Base-by-base conservation (phyloP, 2,888 invertebrate genomes). In the Sthenelais limicola region DNA sequence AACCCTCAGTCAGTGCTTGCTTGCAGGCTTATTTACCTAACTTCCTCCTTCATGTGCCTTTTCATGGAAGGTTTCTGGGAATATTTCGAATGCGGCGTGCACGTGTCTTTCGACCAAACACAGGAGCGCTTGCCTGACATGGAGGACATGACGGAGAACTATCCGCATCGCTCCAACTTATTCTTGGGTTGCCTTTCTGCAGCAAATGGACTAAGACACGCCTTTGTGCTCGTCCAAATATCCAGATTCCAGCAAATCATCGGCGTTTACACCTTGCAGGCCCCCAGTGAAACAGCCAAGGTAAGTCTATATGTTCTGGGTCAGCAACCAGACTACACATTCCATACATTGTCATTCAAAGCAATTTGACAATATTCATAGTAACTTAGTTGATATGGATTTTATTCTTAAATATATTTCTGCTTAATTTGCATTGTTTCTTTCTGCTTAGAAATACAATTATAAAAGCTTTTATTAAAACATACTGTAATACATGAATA, bases 201-300 rank as follows among this genome's bases (percentile, higher is more conserved):
- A 56, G 87, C 82, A 3, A 83, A 80, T 74, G 84, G 84, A 26
- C 76, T 88, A 32, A 87, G 86, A 72, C 81, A 88, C 80, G 88
- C 88, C 9, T 89, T 90, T 77, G 89, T 89, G 26, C 81, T 90
- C 54, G 89, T 90, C 21, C 89, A 90, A 77, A 84, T 89, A 54
- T 89, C 88, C 62, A 80, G 89, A 32, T 90, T 89, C 77, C 89
- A 89, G 73, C 90, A 90, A 76, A 87, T 90, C 28, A 87, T 89
- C 62, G 88, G 88, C 15, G 88, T 89, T 43, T 89, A 87, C 79
- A 89, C 89, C 0, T 81, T 90, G 21, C 90, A 90, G 79, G 87
- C 89, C 0, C 79, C 85, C 0, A 85, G 82, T 68, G 89, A 89
- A 71, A 74, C 82, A 1, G 83, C 85, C n/a, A 90, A 90, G 85